phyloP scores from a whole-genome alignment of 2,113 vertebrate genomes.

The Vulpes ferrilata region DNA sequence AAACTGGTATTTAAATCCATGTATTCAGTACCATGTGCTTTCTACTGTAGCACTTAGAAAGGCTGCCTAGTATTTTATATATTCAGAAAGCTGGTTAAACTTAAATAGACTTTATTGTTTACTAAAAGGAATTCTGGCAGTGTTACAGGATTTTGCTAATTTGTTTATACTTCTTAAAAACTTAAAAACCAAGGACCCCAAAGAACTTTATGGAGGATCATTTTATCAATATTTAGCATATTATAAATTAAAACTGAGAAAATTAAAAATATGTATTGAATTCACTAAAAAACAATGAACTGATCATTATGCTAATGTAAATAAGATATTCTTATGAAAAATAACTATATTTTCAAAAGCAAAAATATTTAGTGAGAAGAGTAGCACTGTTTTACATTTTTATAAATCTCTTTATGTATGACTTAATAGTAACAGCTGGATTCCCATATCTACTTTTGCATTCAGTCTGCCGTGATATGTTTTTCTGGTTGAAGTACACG shows the following conservation, averaged over 20 bases:
- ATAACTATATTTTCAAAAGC: background rate
- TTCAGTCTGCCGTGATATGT: background rate
- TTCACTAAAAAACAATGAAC: background rate
- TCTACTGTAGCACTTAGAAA: background rate
- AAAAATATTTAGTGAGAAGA: background rate
- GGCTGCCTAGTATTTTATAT: background rate
- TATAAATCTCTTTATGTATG: background rate
- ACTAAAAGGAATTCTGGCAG: background rate
- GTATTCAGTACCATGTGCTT: conserved; percentile 8
- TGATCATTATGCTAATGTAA: background rate
- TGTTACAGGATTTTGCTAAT: conserved; percentile 14
- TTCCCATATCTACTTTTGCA: background rate
- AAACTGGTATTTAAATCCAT: conserved; percentile 55
- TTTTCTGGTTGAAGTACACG: background rate
- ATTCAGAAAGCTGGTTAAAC: background rate
- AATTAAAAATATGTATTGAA: background rate
- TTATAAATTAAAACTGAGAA: conserved; percentile 27
- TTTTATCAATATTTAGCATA: background rate
- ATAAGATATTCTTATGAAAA: background rate
- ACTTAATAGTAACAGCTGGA: background rate
- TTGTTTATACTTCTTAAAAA: conserved; percentile 23
- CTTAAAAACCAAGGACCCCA: background rate
- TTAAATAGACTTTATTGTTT: conserved; percentile 55
- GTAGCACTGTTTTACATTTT: background rate
- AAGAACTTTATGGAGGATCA: background rate